A percentile compares a stretch with the other conserved stretches of the same genome.
These are phyloP conservation scores for Baryphthengus martii DNA, from an alignment of 2,113 vertebrate genomes.

Conservation along the genomic window DNA sequence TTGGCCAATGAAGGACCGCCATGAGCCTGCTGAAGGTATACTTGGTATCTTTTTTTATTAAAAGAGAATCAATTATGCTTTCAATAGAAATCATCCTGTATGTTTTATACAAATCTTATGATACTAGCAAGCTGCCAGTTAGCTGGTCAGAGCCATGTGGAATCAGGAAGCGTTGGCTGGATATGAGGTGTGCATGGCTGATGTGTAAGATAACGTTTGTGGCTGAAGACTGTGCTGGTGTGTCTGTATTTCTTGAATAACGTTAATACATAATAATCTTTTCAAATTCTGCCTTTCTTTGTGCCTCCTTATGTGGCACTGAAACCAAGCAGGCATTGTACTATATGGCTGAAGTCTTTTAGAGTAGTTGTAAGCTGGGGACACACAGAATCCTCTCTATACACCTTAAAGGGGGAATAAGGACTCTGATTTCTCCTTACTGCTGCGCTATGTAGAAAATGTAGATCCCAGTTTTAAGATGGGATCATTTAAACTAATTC, in stretches of 20 bases:
- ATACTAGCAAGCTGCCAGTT: neutral
- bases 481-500: neutral
- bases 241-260: neutral
- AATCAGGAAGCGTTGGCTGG: neutral
- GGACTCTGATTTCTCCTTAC: neutral
- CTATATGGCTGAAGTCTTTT: neutral
- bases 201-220: accelerated
- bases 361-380: neutral
- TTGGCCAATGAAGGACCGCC: slow-evolving; percentile 31
- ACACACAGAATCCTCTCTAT: neutral
- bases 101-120: neutral
- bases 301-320: neutral
- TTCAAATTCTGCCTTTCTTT: neutral
- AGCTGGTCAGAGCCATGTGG: neutral
- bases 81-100: neutral
- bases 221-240: neutral
- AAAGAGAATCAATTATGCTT: neutral
- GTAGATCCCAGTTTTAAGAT: neutral
- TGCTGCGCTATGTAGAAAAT: neutral
- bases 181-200: neutral
- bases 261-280: too few relatives aligned
- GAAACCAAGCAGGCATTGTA: neutral
- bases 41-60: neutral
- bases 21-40: slow-evolving; percentile 4
- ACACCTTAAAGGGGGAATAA: accelerated